Base-by-base conservation (phyloP, 2,797 vertebrate species). In the Neosalanx taihuensis region DNA sequence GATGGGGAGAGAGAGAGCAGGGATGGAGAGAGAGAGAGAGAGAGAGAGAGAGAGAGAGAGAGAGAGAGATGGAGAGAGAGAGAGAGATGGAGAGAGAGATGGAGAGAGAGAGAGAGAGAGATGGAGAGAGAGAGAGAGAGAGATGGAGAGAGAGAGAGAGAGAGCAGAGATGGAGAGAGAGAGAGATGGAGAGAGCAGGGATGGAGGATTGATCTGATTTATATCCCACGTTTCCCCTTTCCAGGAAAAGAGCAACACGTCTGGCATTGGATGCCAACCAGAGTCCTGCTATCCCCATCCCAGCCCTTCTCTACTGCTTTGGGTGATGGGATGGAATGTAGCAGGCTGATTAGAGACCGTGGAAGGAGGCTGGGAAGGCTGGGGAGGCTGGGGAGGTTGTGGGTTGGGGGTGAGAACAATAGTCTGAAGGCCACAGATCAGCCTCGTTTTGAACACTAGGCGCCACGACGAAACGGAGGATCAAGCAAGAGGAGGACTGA, bases 321-420 rank as follows among this genome's bases (percentile, higher is more conserved):
- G 59, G 33, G 46, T 77, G 29, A 71, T 58, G 74, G 73, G 62
- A 85, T 56, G 51, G 56, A 26, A 29, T 30, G 31, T 51, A 72
- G 49, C 31, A 17, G 31, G 57, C 71, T 59, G 64, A n/a, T 30
- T 58, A 53, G 79, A 65, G 33, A 13, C 82, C 20, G 78, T 17
- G n/a, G 65, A 30, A 20, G 58, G 62, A 67, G 37, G 62, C 72
- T 68, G 2, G 66, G 69, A 49, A 70, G 41, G 41, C 2, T 2
- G 41, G 41, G 41, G 41, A 67, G 37, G 62, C 72, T 68, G 2
- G 66, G 69, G 56, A 70, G 41, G 41, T 2, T 2, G 41, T 9
- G 41, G 41, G 23, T 26, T 26, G 1, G 41, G 37, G 5, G 35
- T 6, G 6, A n/a, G 51, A n/a, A n/a, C 51, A 17, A 56, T n/a